These are phyloP conservation scores for Suricata suricatta DNA, from an alignment of 2,113 vertebrate genomes.

Conservation along the genomic window DNA sequence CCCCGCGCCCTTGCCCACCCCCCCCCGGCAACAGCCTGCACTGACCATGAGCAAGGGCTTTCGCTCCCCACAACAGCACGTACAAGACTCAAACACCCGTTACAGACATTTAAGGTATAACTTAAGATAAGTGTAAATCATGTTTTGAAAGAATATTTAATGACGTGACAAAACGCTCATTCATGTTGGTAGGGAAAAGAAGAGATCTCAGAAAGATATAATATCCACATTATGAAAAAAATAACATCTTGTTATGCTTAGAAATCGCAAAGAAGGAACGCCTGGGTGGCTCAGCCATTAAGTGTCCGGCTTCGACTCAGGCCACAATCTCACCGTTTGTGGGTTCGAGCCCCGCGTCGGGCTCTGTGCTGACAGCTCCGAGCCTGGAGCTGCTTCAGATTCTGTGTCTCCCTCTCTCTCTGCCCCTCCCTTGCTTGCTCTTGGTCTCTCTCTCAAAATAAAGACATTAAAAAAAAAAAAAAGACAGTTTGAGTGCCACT, in stretches of 20 bases:
- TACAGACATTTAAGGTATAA: neutral
- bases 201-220: neutral
- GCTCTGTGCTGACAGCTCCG: no score
- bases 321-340: no score
- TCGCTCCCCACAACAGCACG: fast-evolving
- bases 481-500: neutral
- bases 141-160: neutral
- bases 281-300: no score
- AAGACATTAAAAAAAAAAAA: no score
- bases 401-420: no score
- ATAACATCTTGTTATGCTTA: neutral
- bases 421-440: no score
- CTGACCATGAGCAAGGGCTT: neutral
- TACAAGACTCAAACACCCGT: neutral
- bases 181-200: neutral
- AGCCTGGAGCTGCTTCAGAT: no score
- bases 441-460: no score
- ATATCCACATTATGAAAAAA: neutral
- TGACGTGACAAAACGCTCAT: neutral
- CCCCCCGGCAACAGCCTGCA: neutral
- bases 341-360: no score
- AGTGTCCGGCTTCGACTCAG: no score
- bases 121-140: neutral
- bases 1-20: fast-evolving
- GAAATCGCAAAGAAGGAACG: neutral